Evolutionary conservation across 1,140 invertebrate genomes (phyloP).

Genomic region (Drosophila hydei): DNA sequence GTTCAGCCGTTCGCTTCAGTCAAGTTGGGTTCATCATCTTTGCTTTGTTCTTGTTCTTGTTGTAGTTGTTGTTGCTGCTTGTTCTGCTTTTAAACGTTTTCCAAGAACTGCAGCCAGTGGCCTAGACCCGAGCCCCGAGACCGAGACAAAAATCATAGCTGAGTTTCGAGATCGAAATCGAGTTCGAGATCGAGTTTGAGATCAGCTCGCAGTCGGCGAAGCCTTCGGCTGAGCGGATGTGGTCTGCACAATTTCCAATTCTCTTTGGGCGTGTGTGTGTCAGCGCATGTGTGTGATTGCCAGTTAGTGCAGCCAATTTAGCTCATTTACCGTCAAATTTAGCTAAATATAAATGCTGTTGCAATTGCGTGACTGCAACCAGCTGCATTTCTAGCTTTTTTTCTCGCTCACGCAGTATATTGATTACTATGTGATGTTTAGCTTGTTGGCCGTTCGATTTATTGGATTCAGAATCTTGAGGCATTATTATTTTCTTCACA

Average conservation of each 20-base stretch:
- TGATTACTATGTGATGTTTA: too few relatives aligned
- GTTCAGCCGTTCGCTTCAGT: constrained; percentile 54
- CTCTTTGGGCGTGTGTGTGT: neutral
- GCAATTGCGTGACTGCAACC: neutral
- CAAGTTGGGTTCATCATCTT: constrained; percentile 36
- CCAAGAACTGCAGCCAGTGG: constrained; percentile 67
- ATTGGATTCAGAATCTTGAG: too few relatives aligned
- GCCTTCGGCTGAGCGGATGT: neutral
- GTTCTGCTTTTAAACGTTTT: constrained; percentile 76
- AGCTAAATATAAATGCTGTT: neutral
- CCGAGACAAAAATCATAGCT: constrained; percentile 37
- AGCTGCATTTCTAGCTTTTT: neutral
- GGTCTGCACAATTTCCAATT: neutral
- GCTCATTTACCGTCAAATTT: neutral
- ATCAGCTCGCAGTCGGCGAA: constrained; percentile 5
- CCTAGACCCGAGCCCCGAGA: constrained; percentile 37
- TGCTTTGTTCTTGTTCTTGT: constrained; percentile 30
- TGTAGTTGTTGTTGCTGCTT: constrained; percentile 9
- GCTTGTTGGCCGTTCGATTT: too few relatives aligned
- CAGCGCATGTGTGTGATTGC: neutral
- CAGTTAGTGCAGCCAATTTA: neutral
- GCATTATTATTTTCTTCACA: too few relatives aligned
- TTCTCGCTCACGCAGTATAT: too few relatives aligned
- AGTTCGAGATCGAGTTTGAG: constrained; percentile 50
- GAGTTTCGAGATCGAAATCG: constrained; percentile 41